Evolutionary conservation across 1,140 invertebrate species (phyloP).

Genomic region (Elymnias hypermnestra): DNA sequence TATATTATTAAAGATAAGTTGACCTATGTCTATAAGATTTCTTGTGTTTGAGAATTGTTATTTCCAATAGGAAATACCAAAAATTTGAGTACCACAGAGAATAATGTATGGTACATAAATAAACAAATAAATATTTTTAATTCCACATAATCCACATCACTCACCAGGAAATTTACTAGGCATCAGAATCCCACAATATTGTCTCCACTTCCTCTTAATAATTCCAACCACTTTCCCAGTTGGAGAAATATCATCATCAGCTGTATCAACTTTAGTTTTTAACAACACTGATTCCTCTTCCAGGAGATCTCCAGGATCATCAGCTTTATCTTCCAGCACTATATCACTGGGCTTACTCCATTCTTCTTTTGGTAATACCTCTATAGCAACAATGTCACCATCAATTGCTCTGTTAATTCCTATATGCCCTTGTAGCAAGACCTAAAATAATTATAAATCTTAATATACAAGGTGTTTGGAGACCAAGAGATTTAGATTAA

Average conservation of each 20-base stretch:
- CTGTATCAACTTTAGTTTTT: conserved; percentile 34
- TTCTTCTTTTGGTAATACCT: conserved; percentile 91
- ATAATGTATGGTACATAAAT: too few species aligned
- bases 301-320: conserved; percentile 80
- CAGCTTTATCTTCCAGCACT: conserved; percentile 88
- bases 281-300: conserved; percentile 78
- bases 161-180: conserved; percentile 85
- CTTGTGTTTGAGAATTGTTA: too few species aligned
- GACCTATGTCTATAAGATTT: too few species aligned
- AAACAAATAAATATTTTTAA: too few species aligned
- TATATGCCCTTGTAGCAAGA: conserved; percentile 92
- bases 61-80: too few species aligned
- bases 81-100: too few species aligned
- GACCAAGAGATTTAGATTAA: too few species aligned
- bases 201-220: conserved; percentile 96
- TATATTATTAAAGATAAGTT: too few species aligned
- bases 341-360: conserved; percentile 93
- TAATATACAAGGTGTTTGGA: too few species aligned
- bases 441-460: too few species aligned
- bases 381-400: conserved; percentile 95
- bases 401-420: conserved; percentile 97
- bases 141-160: too few species aligned
- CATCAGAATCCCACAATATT: conserved; percentile 96
- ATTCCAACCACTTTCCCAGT: conserved; percentile 96
- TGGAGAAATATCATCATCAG: conserved; percentile 76